Evolutionary conservation across 1,140 invertebrate species (phyloP), one percentile per base, ranked within the genome.

Genomic region (Archegozetes longisetosus): DNA sequence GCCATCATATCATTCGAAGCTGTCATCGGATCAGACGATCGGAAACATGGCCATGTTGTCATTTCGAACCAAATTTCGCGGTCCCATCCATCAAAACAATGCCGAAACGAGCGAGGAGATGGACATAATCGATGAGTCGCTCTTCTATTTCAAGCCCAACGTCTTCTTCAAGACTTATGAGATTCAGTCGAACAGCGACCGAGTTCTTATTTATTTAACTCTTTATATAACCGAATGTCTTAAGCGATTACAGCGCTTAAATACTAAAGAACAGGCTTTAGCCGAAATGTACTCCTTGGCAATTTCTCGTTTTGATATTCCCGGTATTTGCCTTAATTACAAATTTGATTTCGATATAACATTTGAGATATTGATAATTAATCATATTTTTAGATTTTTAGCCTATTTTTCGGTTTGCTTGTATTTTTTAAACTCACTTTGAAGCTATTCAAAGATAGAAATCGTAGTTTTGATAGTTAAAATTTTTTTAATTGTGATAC

Each of bases 111-210:
- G 74, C 17, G 78, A 77, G 59, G 83, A 87, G 26, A 76, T 81
- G 64, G 96, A 99, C 74, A 90, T 98, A 64, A 90, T 99, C 64
- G 95, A 99, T 76, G 96, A 98, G 79, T 86, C 93, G 27, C 76
- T 99, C 12, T 87, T 86, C 69, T 98, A 83, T 71, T 99, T 99
- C 72, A 97, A 95, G 77, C 92, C 96, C 1, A 98, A 98, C 76
- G 93, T 99, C 6, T 98, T 99, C 73, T 98, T 98, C 71, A 83
- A 92, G 65, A 97, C 91, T 49, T 98, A 96, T 74, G 94, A 98
- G 77, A 93, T 98, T 52, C 74, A 91, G 85, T 92, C 84, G 68
- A 89, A 95, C 73, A 82, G 90, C 23, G 94, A 98, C 71, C 79
- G 94, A 69, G 87, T 95, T 27, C 75, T 99, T 3, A 99, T 99